phyloP scores from a whole-genome alignment of 2,797 vertebrate species.

The Leucoraja ocellata region DNA sequence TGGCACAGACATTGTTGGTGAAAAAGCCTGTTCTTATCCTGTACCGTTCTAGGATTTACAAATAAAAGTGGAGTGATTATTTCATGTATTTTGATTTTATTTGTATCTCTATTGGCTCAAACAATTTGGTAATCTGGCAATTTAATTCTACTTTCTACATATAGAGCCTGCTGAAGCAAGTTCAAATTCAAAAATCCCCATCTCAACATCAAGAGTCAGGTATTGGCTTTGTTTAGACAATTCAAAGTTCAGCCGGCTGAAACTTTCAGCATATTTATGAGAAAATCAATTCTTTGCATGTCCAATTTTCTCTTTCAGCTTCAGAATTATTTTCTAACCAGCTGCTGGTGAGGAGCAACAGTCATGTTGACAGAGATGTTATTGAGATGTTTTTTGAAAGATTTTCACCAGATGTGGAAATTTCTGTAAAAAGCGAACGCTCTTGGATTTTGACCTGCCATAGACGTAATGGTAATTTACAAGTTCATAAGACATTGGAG shows the following conservation, averaged over 20 bases:
- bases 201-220: background rate
- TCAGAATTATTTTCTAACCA: background rate
- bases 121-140: background rate
- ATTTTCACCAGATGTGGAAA: background rate
- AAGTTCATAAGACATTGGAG: too few relatives aligned
- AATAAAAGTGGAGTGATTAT: background rate
- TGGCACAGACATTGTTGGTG: too few relatives aligned
- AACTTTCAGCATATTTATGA: background rate
- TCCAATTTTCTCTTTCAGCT: background rate
- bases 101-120: background rate
- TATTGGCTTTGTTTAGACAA: background rate
- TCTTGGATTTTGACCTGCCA: slow-evolving; percentile 9
- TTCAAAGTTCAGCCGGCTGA: background rate
- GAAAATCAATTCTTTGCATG: too few relatives aligned
- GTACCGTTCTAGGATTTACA: too few relatives aligned
- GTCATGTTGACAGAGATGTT: background rate
- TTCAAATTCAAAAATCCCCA: background rate
- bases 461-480: background rate
- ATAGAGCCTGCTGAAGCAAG: background rate
- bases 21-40: too few relatives aligned
- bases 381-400: slow-evolving; percentile 10
- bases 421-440: background rate
- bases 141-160: background rate
- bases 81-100: background rate
- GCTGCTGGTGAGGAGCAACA: background rate